A percentile compares a stretch with the other conserved stretches of the same genome.
Evolutionary conservation across 2,113 vertebrate genomes (phyloP).

Genomic region (Melospiza melodia): DNA sequence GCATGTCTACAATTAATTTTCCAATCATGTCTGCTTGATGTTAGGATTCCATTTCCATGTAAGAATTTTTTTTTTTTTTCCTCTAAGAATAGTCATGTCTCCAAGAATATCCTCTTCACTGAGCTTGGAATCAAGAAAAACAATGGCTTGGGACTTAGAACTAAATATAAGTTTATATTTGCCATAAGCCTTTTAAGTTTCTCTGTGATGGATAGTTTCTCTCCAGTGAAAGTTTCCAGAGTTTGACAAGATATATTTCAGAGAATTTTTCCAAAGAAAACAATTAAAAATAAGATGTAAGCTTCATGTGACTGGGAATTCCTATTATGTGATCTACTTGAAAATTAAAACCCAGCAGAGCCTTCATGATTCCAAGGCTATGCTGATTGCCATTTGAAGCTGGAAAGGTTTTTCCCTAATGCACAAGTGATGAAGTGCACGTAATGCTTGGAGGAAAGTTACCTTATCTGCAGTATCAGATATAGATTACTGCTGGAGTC

Average conservation of each 20-base stretch:
- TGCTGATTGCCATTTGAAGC: conserved; percentile 56
- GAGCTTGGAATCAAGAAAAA: not conserved
- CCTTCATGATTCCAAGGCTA: not conserved
- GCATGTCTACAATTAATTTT: not conserved
- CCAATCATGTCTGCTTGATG: not conserved
- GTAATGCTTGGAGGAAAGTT: conserved; percentile 48
- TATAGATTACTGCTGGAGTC: conserved; percentile 63
- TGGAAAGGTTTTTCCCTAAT: conserved; percentile 54
- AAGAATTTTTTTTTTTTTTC: not conserved
- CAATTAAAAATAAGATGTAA: not conserved
- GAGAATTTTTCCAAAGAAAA: not conserved
- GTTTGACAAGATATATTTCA: not conserved
- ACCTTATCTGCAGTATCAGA: conserved; percentile 67
- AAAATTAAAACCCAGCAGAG: not conserved
- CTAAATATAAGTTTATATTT: not conserved
- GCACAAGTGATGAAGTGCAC: conserved; percentile 57
- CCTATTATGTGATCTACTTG: not conserved
- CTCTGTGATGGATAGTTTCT: not conserved
- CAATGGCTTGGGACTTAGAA: not conserved
- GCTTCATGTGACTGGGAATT: not conserved
- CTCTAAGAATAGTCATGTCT: not conserved
- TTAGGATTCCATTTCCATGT: not conserved
- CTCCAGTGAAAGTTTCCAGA: not conserved
- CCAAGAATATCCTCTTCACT: not conserved
- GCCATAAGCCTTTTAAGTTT: not conserved